Evolutionary conservation across 2,888 invertebrate genomes (phyloP), one percentile per base, ranked within the genome.

Genomic region (Sesia apiformis): DNA sequence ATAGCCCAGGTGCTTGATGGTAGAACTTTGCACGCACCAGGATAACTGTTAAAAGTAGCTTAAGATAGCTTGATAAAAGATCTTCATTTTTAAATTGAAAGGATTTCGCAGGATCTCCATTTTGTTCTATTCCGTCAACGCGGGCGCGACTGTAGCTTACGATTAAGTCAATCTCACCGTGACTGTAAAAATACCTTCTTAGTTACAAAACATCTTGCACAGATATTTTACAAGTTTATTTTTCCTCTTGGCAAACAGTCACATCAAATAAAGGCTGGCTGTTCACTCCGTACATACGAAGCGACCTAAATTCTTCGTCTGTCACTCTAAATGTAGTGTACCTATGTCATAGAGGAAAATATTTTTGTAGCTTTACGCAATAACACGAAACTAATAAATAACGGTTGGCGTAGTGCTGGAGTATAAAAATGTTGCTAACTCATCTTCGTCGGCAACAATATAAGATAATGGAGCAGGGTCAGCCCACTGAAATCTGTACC

Each of bases 401-500:
- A 62, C 61, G 60, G 55, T 63, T 59, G 59, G 60, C 62, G 60
- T 60, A 65, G 63, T 64, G 62, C 63, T 23, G 52, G 40, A 41
- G 43, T 63, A 69, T 67, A 72, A 78, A 74, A 76, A 76, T 74
- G 73, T 77, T 73, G 73, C 74, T 50, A 67, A 73, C 64, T 80
- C 78, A 78, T 75, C 67, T 63, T 65, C 56, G 63, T 61, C 68
- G 63, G 66, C 67, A 63, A 69, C 69, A 74, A 74, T 72, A 68
- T 72, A 70, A 58, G 71, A 78, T 74, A 75, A 76, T 74, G 70
- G 72, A 71, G 67, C 64, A 65, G 71, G 77, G 76, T 73, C 67
- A 70, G 65, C 66, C 66, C 63, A 60, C 67, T 68, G 65, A 72
- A 79, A 76, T 76, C 74, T 71, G 70, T 72, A 72, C 68, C 72